Conservation (phyloP, 2,113 vertebrate genomes). For the Pangasianodon gigas region DNA sequence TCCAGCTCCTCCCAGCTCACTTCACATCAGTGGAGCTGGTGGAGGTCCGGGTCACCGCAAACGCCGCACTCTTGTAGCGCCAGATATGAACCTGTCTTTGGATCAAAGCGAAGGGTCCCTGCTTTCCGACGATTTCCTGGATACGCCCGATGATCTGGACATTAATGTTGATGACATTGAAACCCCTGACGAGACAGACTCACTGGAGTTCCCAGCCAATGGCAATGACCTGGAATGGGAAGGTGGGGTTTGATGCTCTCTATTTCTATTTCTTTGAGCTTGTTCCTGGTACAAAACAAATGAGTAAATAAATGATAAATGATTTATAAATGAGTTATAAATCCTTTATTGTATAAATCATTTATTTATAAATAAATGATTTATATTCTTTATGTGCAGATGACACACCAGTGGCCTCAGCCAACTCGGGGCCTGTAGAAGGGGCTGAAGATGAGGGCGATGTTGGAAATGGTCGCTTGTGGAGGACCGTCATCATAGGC, state of each 20-base stretch:
- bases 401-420: conserved; percentile 89
- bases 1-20: conserved; percentile 81
- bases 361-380: background rate
- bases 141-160: conserved; percentile 93
- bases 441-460: conserved; percentile 74
- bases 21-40: conserved; percentile 74
- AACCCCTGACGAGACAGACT: conserved; percentile 94
- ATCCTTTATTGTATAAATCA: background rate
- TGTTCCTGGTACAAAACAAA: background rate
- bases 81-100: conserved; percentile 94
- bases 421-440: conserved; percentile 84
- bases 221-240: conserved; percentile 97
- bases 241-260: conserved; percentile 72
- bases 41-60: conserved; percentile 76
- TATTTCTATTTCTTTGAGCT: background rate
- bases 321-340: background rate
- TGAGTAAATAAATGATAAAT: background rate
- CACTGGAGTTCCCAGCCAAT: conserved; percentile 90
- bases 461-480: conserved; percentile 83
- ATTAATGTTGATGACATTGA: conserved; percentile 97
- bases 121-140: conserved; percentile 91
- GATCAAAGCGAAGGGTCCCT: conserved; percentile 96
- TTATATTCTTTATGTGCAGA: conserved; percentile 70
- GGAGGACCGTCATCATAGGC: conserved; percentile 93
- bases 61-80: conserved; percentile 87